Base-by-base conservation (phyloP, 2,888 invertebrate species). In the Sicus ferrugineus region DNA sequence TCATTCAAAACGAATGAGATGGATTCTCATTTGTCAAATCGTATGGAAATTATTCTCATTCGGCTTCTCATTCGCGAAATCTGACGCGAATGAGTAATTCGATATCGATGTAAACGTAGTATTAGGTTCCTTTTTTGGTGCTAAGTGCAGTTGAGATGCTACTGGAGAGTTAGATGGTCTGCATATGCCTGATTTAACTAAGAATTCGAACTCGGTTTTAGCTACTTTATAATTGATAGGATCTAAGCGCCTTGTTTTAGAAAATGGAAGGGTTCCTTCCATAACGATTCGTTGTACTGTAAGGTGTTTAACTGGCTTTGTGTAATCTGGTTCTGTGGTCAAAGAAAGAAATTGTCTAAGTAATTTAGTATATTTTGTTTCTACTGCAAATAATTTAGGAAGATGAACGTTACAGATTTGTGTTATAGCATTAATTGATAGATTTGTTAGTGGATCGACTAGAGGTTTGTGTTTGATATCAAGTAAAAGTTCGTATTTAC, bases 111-210 rank as follows among this genome's bases (percentile, higher is more conserved):
- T n/a, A n/a, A n/a, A n/a, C n/a, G n/a, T n/a, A n/a, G n/a, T n/a
- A n/a, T n/a, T 71, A 11, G 59, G 23, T 46, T 67, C 58, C 31
- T 64, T 70, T 21, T 70, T 68, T 1, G 65, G 38, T 28, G 58
- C 59, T 0, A 67, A 34, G 34, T 58, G 56, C 46, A 70, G 19
- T 14, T 61, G 61, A 5, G 67, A 67, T n/a, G 58, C 14, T 19
- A n/a, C 46, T 31, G 28, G 19, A 7, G 48, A 69, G n/a, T 23
- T 58, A 9, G 58, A 64, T 31, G 64, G 50, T 50, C 50, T 50
- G 21, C 50, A 21, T 28, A 64, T 58, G 11, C 58, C 64, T 2
- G 48, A 21, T 30, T 23, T 26, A 0, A 63, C 28, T 48, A 68
- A 63, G 46, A 42, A 21, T 2, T 68, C 63, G 28, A 68, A 63